Evolutionary conservation across 2,888 invertebrate species (phyloP).

Genomic region (Megalurothrips usitatus): DNA sequence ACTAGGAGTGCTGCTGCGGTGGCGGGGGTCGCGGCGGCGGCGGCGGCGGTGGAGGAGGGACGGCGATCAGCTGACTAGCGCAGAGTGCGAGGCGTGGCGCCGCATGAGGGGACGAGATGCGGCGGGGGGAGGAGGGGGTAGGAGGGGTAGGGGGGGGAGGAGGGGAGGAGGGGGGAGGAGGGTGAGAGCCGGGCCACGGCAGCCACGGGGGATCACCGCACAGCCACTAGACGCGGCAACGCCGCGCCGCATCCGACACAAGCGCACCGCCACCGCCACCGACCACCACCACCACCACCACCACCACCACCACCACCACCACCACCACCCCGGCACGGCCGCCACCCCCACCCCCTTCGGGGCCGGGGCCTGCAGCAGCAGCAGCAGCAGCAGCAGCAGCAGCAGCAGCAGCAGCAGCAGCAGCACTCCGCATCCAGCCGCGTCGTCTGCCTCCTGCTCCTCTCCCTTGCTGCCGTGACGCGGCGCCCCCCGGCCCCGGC

Average conservation of each 20-base stretch:
- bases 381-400: background rate
- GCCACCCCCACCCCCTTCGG: background rate
- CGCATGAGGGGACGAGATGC: background rate
- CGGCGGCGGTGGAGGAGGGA: background rate
- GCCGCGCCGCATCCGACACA: conserved; percentile 1
- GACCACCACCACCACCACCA: background rate
- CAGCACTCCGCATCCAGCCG: background rate
- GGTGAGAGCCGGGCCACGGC: background rate
- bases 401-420: background rate
- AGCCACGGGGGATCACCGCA: background rate
- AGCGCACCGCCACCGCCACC: background rate
- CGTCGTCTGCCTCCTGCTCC: conserved; percentile 13
- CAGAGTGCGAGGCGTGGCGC: background rate
- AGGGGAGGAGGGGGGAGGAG: background rate
- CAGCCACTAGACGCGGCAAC: background rate
- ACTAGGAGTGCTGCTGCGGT: background rate
- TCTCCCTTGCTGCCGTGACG: conserved; percentile 4
- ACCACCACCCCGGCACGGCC: background rate
- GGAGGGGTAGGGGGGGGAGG: background rate
- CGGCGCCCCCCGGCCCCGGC: background rate
- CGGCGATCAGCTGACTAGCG: conserved; percentile 17
- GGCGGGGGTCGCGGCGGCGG: background rate
- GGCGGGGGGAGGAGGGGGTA: background rate
- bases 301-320: background rate
- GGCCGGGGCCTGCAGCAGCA: too few relatives aligned